Evolutionary conservation across 2,797 vertebrate genomes (phyloP).

Genomic region (Coendou prehensilis): DNA sequence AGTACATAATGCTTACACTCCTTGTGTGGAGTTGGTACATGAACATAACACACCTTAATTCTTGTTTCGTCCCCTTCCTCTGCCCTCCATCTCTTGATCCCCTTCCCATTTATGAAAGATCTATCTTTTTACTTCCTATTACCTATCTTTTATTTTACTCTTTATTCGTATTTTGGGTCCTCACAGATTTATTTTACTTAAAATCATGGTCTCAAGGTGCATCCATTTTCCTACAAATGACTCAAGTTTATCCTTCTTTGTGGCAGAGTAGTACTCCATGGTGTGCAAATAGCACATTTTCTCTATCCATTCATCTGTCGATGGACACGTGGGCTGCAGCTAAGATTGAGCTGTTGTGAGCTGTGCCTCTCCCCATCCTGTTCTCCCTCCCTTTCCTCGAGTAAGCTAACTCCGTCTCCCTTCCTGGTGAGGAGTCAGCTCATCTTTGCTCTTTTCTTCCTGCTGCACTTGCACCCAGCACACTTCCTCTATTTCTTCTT

Average conservation of each 20-base stretch:
- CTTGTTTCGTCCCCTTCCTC: neutral
- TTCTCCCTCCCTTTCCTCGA: neutral
- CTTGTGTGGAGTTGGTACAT: too few species aligned
- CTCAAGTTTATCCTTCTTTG: neutral
- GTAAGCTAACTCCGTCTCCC: neutral
- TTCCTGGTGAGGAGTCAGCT: neutral
- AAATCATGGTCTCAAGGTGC: neutral
- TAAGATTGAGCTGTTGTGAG: too few species aligned
- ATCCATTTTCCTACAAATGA: neutral
- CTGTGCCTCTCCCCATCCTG: too few species aligned
- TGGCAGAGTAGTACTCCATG: too few species aligned
- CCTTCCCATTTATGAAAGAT: neutral
- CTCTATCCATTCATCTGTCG: too few species aligned
- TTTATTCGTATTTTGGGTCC: neutral
- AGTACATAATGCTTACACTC: neutral
- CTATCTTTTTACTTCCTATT: neutral
- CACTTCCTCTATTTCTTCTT: neutral
- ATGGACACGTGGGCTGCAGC: too few species aligned
- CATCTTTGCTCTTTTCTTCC: neutral
- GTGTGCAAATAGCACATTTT: too few species aligned
- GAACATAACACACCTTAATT: neutral
- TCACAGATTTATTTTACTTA: neutral
- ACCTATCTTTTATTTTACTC: neutral
- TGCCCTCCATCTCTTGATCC: neutral
- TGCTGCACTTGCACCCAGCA: neutral